A percentile compares a stretch with the other conserved stretches of the same genome.
Evolutionary conservation across 1,140 invertebrate species (phyloP).

Genomic region (Eriosoma lanigerum): DNA sequence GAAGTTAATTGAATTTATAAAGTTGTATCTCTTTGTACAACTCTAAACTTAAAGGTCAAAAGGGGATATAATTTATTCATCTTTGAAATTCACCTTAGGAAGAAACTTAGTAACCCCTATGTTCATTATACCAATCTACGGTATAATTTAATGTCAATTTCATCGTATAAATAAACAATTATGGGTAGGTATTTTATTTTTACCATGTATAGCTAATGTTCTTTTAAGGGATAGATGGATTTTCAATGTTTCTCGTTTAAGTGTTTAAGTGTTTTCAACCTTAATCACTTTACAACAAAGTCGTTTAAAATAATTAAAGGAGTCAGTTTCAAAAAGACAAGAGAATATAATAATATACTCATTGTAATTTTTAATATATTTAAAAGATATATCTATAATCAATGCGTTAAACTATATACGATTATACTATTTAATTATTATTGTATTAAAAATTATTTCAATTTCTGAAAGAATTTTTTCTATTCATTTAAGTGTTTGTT

Average conservation of each 20-base stretch:
- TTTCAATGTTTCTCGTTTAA: background rate
- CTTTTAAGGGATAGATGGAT: background rate
- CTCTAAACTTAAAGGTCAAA: background rate
- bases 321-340: no score
- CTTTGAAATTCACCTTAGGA: background rate
- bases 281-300: background rate
- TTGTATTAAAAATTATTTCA: no score
- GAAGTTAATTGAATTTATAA: conserved; percentile 10
- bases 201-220: background rate
- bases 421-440: no score
- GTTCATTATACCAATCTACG: background rate
- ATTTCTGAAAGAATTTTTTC: no score
- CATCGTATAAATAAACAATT: conserved; percentile 9
- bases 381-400: no score
- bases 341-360: no score
- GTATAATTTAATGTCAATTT: conserved; percentile 19
- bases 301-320: no score
- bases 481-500: no score
- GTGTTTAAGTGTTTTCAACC: background rate
- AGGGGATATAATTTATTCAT: conserved; percentile 33
- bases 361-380: no score
- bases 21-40: conserved; percentile 19
- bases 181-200: background rate
- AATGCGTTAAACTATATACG: no score
- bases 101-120: background rate